phyloP scores from a whole-genome alignment of 2,113 vertebrate species.

The Plecotus auritus region DNA sequence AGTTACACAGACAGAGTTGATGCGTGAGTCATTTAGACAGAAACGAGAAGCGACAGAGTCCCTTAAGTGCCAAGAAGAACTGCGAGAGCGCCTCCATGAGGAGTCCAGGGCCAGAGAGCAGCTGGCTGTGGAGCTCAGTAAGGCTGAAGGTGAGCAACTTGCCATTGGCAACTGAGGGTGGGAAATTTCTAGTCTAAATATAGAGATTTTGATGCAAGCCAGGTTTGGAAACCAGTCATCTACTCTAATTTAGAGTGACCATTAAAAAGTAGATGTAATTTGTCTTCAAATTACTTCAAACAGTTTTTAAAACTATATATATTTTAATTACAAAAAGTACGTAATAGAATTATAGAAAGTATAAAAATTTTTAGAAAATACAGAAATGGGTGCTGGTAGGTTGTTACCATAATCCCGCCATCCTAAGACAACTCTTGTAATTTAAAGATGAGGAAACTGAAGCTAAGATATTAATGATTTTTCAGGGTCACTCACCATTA shows the following conservation, averaged over 20 bases:
- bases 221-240: background rate
- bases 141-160: conserved; percentile 88
- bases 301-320: background rate
- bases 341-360: conserved; percentile 9
- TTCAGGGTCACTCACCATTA: background rate
- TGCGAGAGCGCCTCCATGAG: conserved; percentile 89
- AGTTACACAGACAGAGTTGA: conserved; percentile 93
- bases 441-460: conserved; percentile 20
- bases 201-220: background rate
- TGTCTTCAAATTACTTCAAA: conserved; percentile 15
- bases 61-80: conserved; percentile 90
- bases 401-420: background rate
- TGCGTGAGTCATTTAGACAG: conserved; percentile 92
- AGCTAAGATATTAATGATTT: background rate
- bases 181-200: background rate
- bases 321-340: background rate
- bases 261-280: background rate
- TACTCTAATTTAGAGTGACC: background rate
- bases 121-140: conserved; percentile 92
- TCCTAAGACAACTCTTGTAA: background rate
- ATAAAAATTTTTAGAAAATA: conserved; percentile 21
- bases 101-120: conserved; percentile 90
- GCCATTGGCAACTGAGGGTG: background rate
- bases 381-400: background rate
- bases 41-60: conserved; percentile 90